phyloP scores from a whole-genome alignment of 1,140 invertebrate genomes.

The Subanguina moxae region DNA sequence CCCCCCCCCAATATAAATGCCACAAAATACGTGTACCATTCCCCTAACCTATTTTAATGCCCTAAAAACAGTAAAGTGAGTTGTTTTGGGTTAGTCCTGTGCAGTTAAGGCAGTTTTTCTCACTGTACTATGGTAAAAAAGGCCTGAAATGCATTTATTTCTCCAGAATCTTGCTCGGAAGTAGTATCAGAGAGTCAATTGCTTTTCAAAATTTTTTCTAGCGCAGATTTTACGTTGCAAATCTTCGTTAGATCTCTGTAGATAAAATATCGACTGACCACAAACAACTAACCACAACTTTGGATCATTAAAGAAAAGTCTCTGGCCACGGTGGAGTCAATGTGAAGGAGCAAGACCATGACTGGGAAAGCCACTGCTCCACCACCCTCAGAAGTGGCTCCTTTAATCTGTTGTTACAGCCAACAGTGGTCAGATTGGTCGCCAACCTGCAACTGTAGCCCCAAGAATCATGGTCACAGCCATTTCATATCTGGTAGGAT shows the following conservation, averaged over 20 bases:
- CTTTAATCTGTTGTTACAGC: constrained; percentile 14
- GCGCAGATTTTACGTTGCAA: too few relatives aligned
- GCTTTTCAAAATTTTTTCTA: background rate
- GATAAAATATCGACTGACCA: constrained; percentile 13
- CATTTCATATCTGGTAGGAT: constrained; percentile 40
- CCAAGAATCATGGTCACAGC: constrained; percentile 50
- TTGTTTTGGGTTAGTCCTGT: too few relatives aligned
- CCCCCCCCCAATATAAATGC: too few relatives aligned
- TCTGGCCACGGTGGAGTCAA: constrained; percentile 41
- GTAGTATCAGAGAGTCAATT: background rate
- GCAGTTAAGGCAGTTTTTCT: too few relatives aligned
- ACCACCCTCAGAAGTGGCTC: constrained; percentile 52
- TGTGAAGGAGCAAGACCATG: constrained; percentile 50
- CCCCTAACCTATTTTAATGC: too few relatives aligned
- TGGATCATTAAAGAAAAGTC: constrained; percentile 57
- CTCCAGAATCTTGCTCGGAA: too few relatives aligned
- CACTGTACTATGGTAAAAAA: too few relatives aligned
- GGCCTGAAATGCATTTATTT: too few relatives aligned
- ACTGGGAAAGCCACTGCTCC: constrained; percentile 55
- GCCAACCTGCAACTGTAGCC: constrained; percentile 41
- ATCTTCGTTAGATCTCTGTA: too few relatives aligned
- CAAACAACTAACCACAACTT: constrained; percentile 20
- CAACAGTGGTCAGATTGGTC: background rate
- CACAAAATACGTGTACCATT: too few relatives aligned
- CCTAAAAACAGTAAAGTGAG: too few relatives aligned